phyloP scores from a whole-genome alignment of 2,797 vertebrate genomes.

The Melanotaenia parkinsoni region DNA sequence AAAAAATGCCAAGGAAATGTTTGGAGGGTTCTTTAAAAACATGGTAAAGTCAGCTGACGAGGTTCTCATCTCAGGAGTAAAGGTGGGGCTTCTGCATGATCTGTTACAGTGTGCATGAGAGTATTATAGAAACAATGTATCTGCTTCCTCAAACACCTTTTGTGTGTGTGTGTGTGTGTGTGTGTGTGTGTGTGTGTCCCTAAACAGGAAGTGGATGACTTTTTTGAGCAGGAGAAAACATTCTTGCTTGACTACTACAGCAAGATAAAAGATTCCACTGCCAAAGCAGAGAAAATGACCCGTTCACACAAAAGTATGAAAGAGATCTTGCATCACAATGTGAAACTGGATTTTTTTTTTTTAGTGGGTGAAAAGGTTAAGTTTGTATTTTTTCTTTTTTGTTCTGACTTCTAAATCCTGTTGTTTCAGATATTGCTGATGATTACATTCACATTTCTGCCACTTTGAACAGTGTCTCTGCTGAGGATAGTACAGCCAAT shows the following conservation, averaged over 20 bases:
- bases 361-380: constrained; percentile 11
- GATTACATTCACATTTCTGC: constrained; percentile 95
- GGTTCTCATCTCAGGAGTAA: constrained; percentile 95
- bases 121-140: background rate
- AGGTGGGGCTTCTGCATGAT: constrained; percentile 80
- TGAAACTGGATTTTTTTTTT: background rate
- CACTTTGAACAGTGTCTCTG: constrained; percentile 87
- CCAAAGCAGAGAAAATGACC: constrained; percentile 98
- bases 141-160: constrained; percentile 4
- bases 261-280: constrained; percentile 95
- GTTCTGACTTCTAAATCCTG: constrained; percentile 55
- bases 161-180: constrained; percentile 21
- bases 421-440: constrained; percentile 90
- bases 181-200: constrained; percentile 19
- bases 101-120: background rate
- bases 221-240: constrained; percentile 98
- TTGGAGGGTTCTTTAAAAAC: constrained; percentile 97
- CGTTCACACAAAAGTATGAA: constrained; percentile 93
- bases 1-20: constrained; percentile 98
- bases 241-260: constrained; percentile 95
- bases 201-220: constrained; percentile 95
- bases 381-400: background rate
- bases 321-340: background rate
- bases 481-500: constrained; percentile 89
- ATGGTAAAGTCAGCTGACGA: constrained; percentile 97